phyloP scores from a whole-genome alignment of 2,797 vertebrate genomes.

The Sebastes hubbsi region DNA sequence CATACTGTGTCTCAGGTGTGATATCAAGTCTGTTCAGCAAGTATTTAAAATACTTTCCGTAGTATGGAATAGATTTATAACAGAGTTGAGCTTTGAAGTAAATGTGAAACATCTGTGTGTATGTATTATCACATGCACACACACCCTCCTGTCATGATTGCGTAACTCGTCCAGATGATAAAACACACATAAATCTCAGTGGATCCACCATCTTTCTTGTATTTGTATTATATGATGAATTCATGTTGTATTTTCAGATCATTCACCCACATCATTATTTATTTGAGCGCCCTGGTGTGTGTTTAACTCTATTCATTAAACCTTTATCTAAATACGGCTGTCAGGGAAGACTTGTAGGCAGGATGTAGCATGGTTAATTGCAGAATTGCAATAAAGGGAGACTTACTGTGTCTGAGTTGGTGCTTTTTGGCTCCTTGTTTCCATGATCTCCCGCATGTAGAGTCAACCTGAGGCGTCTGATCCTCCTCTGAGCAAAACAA shows the following conservation, averaged over 20 bases:
- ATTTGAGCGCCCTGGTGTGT: neutral
- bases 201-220: conserved; percentile 8
- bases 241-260: neutral
- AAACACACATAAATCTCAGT: conserved; percentile 52
- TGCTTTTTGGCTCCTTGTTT: conserved; percentile 72
- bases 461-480: conserved; percentile 91
- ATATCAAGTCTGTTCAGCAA: neutral
- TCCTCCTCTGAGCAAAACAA: conserved; percentile 83
- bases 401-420: conserved; percentile 85
- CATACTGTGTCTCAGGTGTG: neutral
- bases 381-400: neutral
- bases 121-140: conserved; percentile 35
- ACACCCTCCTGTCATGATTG: conserved; percentile 58
- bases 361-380: neutral
- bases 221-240: neutral
- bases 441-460: conserved; percentile 84
- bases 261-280: neutral
- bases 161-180: conserved; percentile 55
- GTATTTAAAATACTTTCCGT: conserved; percentile 9
- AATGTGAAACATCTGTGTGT: conserved; percentile 70
- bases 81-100: conserved; percentile 48
- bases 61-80: conserved; percentile 10
- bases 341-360: neutral
- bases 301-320: neutral
- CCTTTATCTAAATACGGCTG: neutral